These are phyloP conservation scores for Cynocephalus volans DNA, from an alignment of 2,113 vertebrate species.

Conservation along the genomic window DNA sequence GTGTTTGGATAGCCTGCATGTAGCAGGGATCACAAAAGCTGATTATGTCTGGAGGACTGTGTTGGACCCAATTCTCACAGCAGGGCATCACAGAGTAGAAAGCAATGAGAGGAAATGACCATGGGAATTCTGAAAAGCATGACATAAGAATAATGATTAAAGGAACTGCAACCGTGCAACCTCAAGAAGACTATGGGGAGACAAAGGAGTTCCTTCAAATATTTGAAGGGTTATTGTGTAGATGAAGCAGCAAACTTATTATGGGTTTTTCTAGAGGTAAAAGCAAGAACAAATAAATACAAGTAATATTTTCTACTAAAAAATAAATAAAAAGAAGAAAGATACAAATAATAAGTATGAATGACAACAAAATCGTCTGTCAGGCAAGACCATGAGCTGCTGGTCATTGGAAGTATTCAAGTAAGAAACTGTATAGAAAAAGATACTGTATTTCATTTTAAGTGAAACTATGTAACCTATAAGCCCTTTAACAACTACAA, in stretches of 20 bases:
- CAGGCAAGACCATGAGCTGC: slow-evolving; percentile 29
- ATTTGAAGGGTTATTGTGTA: slow-evolving; percentile 30
- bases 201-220: slow-evolving; percentile 51
- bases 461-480: background rate
- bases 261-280: slow-evolving; percentile 6
- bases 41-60: background rate
- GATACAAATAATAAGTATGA: slow-evolving; percentile 18
- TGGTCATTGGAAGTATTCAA: slow-evolving; percentile 56
- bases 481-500: slow-evolving; percentile 4
- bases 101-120: background rate
- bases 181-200: slow-evolving; percentile 42
- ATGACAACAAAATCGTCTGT: slow-evolving; percentile 50
- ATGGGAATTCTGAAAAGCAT: background rate
- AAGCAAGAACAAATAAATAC: background rate
- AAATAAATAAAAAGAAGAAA: slow-evolving; percentile 41
- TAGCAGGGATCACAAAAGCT: background rate
- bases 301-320: slow-evolving; percentile 47
- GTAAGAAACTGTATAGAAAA: background rate
- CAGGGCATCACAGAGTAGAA: background rate
- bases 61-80: background rate
- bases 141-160: background rate
- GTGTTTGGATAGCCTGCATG: background rate
- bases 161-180: background rate
- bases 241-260: slow-evolving; percentile 22
- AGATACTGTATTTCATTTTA: background rate